Conservation (phyloP, 2,113 vertebrate species). For the human region GRCh38 chr14:57894001-57894500, state of each 20-base stretch:
- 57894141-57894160: neutral
- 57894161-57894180: neutral
- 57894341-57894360: neutral
- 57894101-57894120: neutral
- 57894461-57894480: neutral
- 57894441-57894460: neutral
- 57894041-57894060: neutral
- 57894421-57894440: neutral
- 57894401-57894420: neutral
- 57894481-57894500: neutral
- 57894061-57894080: neutral
- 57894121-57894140: neutral
- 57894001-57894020: neutral
- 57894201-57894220: neutral
- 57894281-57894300: slow-evolving; percentile 28
- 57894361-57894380: neutral
- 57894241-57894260: slow-evolving; percentile 26
- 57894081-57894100: neutral
- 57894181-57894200: neutral
- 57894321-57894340: neutral
- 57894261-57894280: slow-evolving; percentile 2
- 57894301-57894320: neutral
- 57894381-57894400: neutral
- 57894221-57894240: neutral
- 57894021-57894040: neutral